Evolutionary conservation across 2,888 invertebrate genomes (phyloP).

Genomic region (Coleophora flavipennella): DNA sequence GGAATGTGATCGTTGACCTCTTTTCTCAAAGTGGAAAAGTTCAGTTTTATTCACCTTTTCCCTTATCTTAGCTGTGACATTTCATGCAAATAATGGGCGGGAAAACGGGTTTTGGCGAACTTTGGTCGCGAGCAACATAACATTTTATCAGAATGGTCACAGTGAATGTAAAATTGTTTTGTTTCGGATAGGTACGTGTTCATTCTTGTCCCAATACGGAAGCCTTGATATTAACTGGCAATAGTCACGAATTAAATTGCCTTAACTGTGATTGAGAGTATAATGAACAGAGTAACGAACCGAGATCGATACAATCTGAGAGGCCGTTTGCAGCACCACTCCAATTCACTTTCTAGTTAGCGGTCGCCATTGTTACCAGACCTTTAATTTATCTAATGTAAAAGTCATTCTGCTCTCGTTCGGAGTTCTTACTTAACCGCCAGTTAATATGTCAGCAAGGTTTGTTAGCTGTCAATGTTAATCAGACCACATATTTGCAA

Average conservation of each 20-base stretch:
- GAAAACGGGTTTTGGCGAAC: too few species aligned
- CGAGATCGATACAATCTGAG: constrained; percentile 55
- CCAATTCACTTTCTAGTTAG: constrained; percentile 62
- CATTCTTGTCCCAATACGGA: background rate
- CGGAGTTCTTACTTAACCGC: constrained; percentile 20
- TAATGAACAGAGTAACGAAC: constrained; percentile 56
- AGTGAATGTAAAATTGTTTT: background rate
- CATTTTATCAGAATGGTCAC: background rate
- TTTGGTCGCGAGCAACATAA: too few species aligned
- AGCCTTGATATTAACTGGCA: background rate
- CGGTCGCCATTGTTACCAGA: constrained; percentile 50
- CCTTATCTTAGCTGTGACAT: constrained; percentile 10
- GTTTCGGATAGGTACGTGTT: background rate
- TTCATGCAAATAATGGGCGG: constrained; percentile 5
- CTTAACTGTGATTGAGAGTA: constrained; percentile 54
- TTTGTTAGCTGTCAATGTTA: background rate
- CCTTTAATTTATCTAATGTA: constrained; percentile 56
- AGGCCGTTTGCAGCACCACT: constrained; percentile 48
- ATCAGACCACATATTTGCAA: background rate
- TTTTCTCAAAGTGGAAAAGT: constrained; percentile 25
- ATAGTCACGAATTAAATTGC: constrained; percentile 28
- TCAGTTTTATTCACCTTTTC: constrained; percentile 15
- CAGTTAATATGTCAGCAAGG: background rate
- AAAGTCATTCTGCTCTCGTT: constrained; percentile 35
- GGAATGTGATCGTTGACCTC: constrained; percentile 46